These are phyloP conservation scores for Lepidochrysops patricia DNA, from an alignment of 2,888 invertebrate species.

Conservation along the genomic window DNA sequence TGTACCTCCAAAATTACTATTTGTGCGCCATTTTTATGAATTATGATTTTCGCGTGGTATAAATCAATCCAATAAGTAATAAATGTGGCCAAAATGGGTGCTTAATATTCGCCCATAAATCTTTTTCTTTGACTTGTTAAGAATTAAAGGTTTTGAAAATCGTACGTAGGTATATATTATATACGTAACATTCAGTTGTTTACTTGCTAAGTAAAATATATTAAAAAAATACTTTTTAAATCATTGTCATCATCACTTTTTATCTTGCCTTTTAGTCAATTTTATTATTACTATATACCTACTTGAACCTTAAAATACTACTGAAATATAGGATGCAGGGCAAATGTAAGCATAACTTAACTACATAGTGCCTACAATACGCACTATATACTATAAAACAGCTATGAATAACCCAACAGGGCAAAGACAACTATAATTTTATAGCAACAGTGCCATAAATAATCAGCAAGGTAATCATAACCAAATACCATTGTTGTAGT, in stretches of 20 bases:
- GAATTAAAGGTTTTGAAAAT: background rate
- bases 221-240: no score
- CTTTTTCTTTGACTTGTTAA: background rate
- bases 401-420: background rate
- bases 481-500: slow-evolving; percentile 19
- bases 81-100: background rate
- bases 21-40: slow-evolving; percentile 16
- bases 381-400: no score
- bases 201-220: no score
- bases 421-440: background rate
- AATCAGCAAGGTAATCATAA: slow-evolving; percentile 18
- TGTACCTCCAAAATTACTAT: slow-evolving; percentile 28
- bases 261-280: no score
- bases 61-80: background rate
- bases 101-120: background rate
- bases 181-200: no score
- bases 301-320: no score
- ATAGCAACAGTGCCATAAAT: slow-evolving; percentile 19
- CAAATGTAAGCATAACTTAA: no score
- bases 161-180: no score
- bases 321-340: no score
- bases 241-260: no score
- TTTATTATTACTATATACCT: no score
- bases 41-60: background rate
- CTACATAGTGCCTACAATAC: no score